These are phyloP conservation scores for Molothrus ater DNA, from an alignment of 2,797 vertebrate species.

Conservation along the genomic window DNA sequence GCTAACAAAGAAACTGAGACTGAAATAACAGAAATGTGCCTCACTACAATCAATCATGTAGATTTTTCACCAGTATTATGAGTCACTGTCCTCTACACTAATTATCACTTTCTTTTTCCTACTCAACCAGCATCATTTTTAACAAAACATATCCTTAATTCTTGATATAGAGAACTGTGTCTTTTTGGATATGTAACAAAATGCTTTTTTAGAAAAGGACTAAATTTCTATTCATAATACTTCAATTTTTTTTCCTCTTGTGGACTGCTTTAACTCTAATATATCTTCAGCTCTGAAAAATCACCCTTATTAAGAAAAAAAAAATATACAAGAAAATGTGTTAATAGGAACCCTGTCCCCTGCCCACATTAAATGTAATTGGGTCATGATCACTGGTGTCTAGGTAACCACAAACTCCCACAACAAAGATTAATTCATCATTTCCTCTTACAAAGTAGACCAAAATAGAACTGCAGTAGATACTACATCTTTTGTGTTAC, in stretches of 20 bases:
- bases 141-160: neutral
- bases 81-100: neutral
- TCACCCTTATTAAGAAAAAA: neutral
- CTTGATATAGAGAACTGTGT: neutral
- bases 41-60: conserved; percentile 14
- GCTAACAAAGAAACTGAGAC: neutral
- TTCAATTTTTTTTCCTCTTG: neutral
- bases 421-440: conserved; percentile 20
- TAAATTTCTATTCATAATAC: neutral
- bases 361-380: conserved; percentile 9
- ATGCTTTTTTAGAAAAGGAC: neutral
- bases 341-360: neutral
- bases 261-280: neutral
- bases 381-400: conserved; percentile 31
- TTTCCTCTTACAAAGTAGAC: neutral
- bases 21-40: neutral
- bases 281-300: conserved; percentile 1
- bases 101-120: conserved; percentile 16
- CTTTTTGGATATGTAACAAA: neutral
- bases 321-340: neutral
- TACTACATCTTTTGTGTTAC: neutral
- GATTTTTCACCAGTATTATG: conserved; percentile 34
- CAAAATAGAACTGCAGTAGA: neutral
- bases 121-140: neutral
- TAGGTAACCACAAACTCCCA: conserved; percentile 32